Conservation (phyloP, 2,888 invertebrate species). For the Imbricaverruca yamaguchii region DNA sequence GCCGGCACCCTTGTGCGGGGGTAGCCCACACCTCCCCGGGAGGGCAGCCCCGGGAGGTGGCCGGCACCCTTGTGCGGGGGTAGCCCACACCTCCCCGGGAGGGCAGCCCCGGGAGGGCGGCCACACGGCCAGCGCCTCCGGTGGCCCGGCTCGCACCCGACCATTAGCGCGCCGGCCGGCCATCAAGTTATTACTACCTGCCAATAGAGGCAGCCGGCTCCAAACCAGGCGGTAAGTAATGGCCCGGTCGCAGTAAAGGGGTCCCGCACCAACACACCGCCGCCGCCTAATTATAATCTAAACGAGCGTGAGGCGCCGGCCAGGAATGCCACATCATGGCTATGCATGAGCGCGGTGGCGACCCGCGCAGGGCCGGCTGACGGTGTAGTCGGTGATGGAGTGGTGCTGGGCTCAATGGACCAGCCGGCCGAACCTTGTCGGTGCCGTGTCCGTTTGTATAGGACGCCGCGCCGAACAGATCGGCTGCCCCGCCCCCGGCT, state of each 20-base stretch:
- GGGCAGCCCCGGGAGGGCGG: background rate
- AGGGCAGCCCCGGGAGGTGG: background rate
- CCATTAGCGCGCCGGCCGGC: background rate
- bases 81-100: background rate
- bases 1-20: background rate
- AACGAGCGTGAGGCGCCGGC: background rate
- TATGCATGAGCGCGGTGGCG: background rate
- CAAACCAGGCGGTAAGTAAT: background rate
- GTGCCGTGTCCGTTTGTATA: background rate
- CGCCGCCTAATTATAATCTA: background rate
- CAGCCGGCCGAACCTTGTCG: background rate
- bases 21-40: background rate
- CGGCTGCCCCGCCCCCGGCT: background rate
- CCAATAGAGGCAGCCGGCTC: background rate
- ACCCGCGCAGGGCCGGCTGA: background rate
- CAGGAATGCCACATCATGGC: background rate
- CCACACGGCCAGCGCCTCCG: background rate
- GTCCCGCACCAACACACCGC: background rate
- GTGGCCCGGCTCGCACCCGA: background rate
- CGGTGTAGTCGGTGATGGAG: background rate
- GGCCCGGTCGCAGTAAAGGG: background rate
- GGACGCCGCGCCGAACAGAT: background rate
- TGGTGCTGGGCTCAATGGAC: background rate
- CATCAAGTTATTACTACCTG: slow-evolving; percentile 13
- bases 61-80: background rate